A percentile compares a stretch with the other conserved stretches of the same genome.
phyloP scores from a whole-genome alignment of 2,797 vertebrate species.

The Rachycentron canadum region DNA sequence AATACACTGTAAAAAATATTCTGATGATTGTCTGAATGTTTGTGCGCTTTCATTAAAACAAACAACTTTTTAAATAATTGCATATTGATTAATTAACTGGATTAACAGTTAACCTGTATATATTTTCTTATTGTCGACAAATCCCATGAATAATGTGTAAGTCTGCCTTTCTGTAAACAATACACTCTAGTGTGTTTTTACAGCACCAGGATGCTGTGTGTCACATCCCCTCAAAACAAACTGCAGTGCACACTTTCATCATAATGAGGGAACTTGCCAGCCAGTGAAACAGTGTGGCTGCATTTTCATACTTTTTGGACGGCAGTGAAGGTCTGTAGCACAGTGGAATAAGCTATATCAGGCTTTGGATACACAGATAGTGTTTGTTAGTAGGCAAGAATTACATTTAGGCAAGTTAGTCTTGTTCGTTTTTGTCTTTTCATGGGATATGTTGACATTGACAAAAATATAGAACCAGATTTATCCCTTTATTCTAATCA shows the following conservation, averaged over 20 bases:
- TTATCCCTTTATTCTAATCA: background rate
- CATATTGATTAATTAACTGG: background rate
- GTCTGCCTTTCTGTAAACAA: background rate
- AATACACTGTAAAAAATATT: background rate
- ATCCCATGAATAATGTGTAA: background rate
- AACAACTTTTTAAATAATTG: no score
- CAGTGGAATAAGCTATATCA: background rate
- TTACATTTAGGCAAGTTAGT: background rate
- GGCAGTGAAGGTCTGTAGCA: background rate
- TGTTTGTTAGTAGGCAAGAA: background rate
- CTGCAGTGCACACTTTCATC: background rate
- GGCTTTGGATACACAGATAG: background rate
- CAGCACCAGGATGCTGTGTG: background rate
- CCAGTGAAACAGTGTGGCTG: background rate
- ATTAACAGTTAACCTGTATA: no score
- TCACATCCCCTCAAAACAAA: background rate
- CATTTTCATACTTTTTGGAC: background rate
- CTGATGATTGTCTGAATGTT: background rate
- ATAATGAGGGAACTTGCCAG: background rate
- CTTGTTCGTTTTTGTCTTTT: background rate
- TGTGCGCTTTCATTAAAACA: background rate
- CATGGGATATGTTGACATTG: background rate
- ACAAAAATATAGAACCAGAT: background rate
- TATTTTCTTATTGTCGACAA: background rate
- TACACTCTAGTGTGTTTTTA: background rate